A percentile compares a stretch with the other conserved stretches of the same genome.
Conservation (phyloP, 2,113 vertebrate species). For the Thamnaconus septentrionalis region DNA sequence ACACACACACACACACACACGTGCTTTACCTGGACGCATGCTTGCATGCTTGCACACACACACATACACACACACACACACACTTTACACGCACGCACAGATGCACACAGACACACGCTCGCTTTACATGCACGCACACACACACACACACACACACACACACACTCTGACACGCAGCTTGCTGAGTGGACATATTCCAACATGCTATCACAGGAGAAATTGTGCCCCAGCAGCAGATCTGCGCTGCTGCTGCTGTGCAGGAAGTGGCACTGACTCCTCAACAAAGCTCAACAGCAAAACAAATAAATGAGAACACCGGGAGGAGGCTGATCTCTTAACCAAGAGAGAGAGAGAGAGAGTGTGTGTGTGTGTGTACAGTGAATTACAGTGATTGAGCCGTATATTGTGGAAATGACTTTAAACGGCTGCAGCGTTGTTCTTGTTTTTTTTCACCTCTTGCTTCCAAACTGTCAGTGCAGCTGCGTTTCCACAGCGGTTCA, state of each 20-base stretch:
- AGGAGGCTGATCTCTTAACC: conserved; percentile 51
- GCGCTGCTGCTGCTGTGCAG: conserved; percentile 58
- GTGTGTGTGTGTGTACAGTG: not conserved
- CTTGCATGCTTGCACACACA: not conserved
- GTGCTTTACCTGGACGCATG: too few relatives aligned
- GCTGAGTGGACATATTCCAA: conserved; percentile 81
- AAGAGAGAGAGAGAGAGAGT: not conserved
- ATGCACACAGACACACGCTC: not conserved
- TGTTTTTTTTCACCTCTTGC: too few relatives aligned
- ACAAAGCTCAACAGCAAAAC: conserved; percentile 65
- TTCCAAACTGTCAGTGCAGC: too few relatives aligned
- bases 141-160: conserved; percentile 51
- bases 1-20: conserved; percentile 25
- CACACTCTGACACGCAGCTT: conserved; percentile 67
- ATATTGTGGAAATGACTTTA: too few relatives aligned
- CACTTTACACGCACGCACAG: not conserved
- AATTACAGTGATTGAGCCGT: too few relatives aligned
- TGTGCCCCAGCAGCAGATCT: conserved; percentile 76
- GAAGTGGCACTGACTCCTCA: conserved; percentile 56
- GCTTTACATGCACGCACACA: conserved; percentile 20
- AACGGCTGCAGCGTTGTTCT: not conserved
- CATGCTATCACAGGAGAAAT: conserved; percentile 79
- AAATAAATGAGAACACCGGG: conserved; percentile 65
- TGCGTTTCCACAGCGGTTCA: too few relatives aligned
- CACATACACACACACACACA: conserved; percentile 49